Conservation (phyloP, 2,797 vertebrate genomes). For the Acropternis orthonyx region DNA sequence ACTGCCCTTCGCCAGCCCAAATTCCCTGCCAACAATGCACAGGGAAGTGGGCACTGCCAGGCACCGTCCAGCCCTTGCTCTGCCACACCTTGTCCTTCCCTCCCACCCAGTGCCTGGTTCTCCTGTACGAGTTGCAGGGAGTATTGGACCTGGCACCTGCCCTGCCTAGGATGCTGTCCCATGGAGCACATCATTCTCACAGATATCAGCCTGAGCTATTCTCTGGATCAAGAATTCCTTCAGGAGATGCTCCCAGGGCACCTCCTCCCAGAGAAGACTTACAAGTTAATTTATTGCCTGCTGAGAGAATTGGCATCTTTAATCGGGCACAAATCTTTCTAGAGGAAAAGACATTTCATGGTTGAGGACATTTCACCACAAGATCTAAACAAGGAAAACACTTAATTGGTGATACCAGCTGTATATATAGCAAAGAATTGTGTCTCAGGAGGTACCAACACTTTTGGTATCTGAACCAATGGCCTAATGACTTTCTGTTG, state of each 20-base stretch:
- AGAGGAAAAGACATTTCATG: not conserved
- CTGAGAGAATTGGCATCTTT: not conserved
- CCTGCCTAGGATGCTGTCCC: not conserved
- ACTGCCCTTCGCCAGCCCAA: fast-evolving
- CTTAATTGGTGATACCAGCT: not conserved
- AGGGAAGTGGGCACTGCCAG: not conserved
- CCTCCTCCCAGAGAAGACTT: not conserved
- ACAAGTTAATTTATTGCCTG: not conserved
- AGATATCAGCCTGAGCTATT: fast-evolving
- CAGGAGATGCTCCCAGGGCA: not conserved
- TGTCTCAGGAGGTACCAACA: not conserved
- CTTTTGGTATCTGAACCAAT: not conserved
- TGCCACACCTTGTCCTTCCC: not conserved
- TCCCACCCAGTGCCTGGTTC: fast-evolving
- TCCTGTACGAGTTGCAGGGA: fast-evolving
- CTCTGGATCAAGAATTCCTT: not conserved
- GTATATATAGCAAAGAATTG: not conserved
- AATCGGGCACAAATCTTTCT: not conserved
- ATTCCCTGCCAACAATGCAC: fast-evolving
- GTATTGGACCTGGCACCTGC: not conserved
- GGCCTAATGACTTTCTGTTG: not conserved
- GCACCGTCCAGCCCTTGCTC: not conserved
- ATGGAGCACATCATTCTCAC: fast-evolving
- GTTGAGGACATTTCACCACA: not conserved
- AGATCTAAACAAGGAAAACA: not conserved